Conservation (phyloP, 2,113 vertebrate species). For the Rhinolophus sinicus region DNA sequence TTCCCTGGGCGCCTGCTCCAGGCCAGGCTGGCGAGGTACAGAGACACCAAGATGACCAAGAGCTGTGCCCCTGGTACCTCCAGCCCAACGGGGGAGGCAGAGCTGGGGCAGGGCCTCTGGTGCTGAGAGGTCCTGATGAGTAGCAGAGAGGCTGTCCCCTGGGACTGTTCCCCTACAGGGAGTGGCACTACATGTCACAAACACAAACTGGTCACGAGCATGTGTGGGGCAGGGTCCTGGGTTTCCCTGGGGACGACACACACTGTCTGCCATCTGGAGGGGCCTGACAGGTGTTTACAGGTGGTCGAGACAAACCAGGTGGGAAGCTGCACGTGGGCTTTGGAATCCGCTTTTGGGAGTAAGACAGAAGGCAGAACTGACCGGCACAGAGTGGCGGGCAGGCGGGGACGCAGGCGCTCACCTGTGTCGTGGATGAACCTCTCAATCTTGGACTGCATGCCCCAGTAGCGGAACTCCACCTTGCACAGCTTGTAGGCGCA, state of each 20-base stretch:
- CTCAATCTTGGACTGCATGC: slow-evolving; percentile 99
- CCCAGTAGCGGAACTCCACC: slow-evolving; percentile 99
- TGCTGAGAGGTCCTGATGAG: background rate
- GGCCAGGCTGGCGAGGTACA: background rate
- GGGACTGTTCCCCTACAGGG: background rate
- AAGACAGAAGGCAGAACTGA: background rate
- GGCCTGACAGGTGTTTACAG: rapidly evolving
- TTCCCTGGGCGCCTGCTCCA: background rate
- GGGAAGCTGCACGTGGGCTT: background rate
- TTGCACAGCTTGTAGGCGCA: slow-evolving; percentile 99
- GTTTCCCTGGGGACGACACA: rapidly evolving
- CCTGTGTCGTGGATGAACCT: slow-evolving; percentile 99
- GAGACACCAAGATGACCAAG: background rate
- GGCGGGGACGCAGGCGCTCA: slow-evolving; percentile 81
- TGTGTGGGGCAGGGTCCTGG: too few relatives aligned
- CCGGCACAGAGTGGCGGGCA: background rate
- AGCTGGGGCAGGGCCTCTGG: too few relatives aligned
- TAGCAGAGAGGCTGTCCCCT: background rate
- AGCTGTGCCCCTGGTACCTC: too few relatives aligned
- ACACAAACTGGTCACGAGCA: background rate
- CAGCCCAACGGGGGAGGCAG: background rate
- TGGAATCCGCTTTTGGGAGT: background rate
- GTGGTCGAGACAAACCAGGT: background rate
- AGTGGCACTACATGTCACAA: background rate
- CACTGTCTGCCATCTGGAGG: background rate